Base-by-base conservation (phyloP, 2,888 invertebrate genomes). In the Pecten maximus region DNA sequence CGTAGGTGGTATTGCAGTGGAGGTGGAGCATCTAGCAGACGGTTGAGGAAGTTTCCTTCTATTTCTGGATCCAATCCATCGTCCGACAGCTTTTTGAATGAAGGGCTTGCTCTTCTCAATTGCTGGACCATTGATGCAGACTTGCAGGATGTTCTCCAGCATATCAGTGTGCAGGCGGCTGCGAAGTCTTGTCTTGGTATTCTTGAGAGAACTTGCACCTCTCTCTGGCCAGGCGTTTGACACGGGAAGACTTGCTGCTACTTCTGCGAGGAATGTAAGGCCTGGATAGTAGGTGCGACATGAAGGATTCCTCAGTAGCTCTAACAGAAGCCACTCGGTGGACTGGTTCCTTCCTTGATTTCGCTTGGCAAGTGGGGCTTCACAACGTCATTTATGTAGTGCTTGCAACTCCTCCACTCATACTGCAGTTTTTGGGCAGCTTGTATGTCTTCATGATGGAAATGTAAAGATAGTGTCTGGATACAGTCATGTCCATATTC, bases 191-290 rank as follows among this genome's bases (percentile, higher is more conserved):
- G 91, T 91, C 44, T 92, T 92, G 1, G 92, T 54, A 0, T 40
- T 60, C 87, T 93, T 93, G 23, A 93, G 60, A 0, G 92, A 88
- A 90, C 93, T 93, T n/a, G 92, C 92, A 4, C 92, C 93, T 89
- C 92, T 92, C 40, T 93, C 92, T 86, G 93, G 92, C 92, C 93
- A 93, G 16, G 93, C 92, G 91, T 93, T 93, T 2, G 92, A 89
- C 0, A 93, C 91, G 15, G 93, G 93, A 3, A 93, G 40, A 40
- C 91, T 91, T 2, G 89, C 88, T 40, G 91, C 89, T 6, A 91
- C 91, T 87, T 92, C 92, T 39, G 92, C 91, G 19, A 92, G 44
- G 86, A 74, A 87, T 0, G 35, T 28, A 0, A 92, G 23, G 0
- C 40, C 12, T 35, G 92, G 92, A 50, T 89, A 91, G n/a, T n/a